phyloP scores from a whole-genome alignment of 2,797 vertebrate species.

The Australoheros facetus region DNA sequence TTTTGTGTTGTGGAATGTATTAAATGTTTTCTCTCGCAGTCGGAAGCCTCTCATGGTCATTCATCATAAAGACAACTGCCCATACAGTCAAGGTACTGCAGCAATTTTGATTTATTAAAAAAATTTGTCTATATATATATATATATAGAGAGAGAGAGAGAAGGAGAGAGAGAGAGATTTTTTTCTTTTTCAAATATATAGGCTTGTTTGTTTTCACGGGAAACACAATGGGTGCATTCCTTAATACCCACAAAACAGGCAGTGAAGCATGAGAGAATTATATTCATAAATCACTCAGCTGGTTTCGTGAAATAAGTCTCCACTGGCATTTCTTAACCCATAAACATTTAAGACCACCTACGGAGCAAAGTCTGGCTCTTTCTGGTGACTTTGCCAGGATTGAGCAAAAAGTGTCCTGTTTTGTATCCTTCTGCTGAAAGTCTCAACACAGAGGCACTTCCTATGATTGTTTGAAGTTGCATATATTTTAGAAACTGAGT shows the following conservation, averaged over 20 bases:
- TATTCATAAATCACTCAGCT: slow-evolving; percentile 47
- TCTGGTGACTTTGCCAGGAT: background rate
- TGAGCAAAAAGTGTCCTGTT: background rate
- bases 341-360: slow-evolving; percentile 1
- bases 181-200: background rate
- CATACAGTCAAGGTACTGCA: slow-evolving; percentile 73
- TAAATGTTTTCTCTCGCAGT: slow-evolving; percentile 61
- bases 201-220: slow-evolving; percentile 15
- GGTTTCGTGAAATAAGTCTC: slow-evolving; percentile 11
- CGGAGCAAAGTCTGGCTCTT: slow-evolving; percentile 4
- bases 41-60: slow-evolving; percentile 82
- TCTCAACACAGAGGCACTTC: background rate
- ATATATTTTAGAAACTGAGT: background rate
- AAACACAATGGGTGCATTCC: slow-evolving; percentile 26
- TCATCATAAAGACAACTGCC: slow-evolving; percentile 74
- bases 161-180: no score
- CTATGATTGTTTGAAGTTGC: background rate
- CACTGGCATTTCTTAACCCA: background rate
- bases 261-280: background rate
- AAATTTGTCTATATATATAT: background rate
- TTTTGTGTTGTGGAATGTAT: slow-evolving; percentile 45
- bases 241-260: slow-evolving; percentile 29
- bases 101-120: background rate
- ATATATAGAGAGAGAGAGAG: no score
- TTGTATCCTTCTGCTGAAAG: accelerated